These are phyloP conservation scores for Macrochelys suwanniensis DNA, from an alignment of 2,797 vertebrate species.

Conservation along the genomic window DNA sequence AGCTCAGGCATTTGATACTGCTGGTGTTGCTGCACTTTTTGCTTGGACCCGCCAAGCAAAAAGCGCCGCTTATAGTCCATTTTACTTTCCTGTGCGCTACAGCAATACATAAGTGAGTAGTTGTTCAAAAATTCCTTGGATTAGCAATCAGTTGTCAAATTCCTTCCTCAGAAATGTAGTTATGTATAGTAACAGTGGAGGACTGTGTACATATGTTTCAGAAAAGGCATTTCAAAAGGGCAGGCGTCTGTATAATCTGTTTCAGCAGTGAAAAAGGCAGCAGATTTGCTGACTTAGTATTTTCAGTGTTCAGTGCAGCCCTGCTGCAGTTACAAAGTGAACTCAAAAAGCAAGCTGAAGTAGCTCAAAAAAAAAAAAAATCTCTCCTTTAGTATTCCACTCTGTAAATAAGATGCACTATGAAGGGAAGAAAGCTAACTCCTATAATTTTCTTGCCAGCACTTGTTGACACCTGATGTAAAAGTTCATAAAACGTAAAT, in stretches of 20 bases:
- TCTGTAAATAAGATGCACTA: conserved; percentile 43
- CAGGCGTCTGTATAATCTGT: conserved; percentile 77
- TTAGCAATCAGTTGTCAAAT: conserved; percentile 66
- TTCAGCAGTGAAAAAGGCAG: conserved; percentile 79
- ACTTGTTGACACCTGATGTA: conserved; percentile 50
- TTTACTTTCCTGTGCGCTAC: conserved; percentile 98
- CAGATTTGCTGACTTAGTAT: conserved; percentile 77
- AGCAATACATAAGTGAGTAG: conserved; percentile 98
- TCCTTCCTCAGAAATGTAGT: conserved; percentile 73
- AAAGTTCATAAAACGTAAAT: conserved; percentile 76
- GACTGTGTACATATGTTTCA: conserved; percentile 86
- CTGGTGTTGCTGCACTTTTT: conserved; percentile 99
- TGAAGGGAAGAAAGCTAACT: conserved; percentile 42
- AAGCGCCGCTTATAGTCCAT: conserved; percentile 99
- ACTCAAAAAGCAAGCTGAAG: conserved; percentile 78
- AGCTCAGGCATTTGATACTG: conserved; percentile 97
- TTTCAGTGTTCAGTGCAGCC: conserved; percentile 85
- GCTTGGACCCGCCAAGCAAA: conserved; percentile 99
- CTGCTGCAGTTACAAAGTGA: conserved; percentile 87
- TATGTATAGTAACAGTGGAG: conserved; percentile 88
- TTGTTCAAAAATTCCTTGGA: conserved; percentile 67
- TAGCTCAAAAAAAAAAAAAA: conserved; percentile 60
- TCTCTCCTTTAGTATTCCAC: conserved; percentile 75
- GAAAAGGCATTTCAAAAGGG: conserved; percentile 91
- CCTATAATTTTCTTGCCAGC: conserved; percentile 64